Base-by-base conservation (phyloP, 1,140 invertebrate species). In the Formica exsecta region DNA sequence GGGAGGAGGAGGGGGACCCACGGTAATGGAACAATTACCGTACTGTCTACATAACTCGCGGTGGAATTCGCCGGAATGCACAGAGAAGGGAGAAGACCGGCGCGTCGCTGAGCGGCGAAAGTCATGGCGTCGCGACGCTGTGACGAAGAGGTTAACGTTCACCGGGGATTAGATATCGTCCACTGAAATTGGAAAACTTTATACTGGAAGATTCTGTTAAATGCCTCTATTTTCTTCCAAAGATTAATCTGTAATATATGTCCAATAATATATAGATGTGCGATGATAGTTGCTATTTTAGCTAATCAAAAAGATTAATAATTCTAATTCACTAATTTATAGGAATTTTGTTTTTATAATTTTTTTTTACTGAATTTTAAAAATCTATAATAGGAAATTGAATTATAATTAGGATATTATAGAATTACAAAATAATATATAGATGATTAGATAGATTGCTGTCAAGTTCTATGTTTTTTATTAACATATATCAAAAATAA, bases 21-120 rank as follows among this genome's bases (percentile, higher is more conserved):
- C 29, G 64, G 51, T 86, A 86, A 86, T 86, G 84, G 64, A 85
- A 85, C 83, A 85, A 86, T 86, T 86, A 86, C 75, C 84, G 75
- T 79, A 79, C 84, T 68, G 73, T 86, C 74, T 66, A 64, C 84
- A 66, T 86, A 86, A 86, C 75, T 86, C 74, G 74, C 75, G 74
- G 51, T 68, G 84, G 74, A 86, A 86, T 86, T 86, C 75, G 29
- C 62, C 61, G 74, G 73, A 79, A 86, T 86, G 79, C 51, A 51
- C 25, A 36, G 25, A 54, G 73, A 59, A 77, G 59, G 8, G 57
- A 71, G 48, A 61, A 13, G 79, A 29, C 36, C 25, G 51, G 36
- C n/a, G 79, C 54, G 48, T 22, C 19, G 75, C 25, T 7, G 51
- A 62, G 19, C 65, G 65, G 36, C 51, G 25, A 41, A 25, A 41